Base-by-base conservation (phyloP, 2,888 invertebrate species). In the Malthinus seriepunctatus region DNA sequence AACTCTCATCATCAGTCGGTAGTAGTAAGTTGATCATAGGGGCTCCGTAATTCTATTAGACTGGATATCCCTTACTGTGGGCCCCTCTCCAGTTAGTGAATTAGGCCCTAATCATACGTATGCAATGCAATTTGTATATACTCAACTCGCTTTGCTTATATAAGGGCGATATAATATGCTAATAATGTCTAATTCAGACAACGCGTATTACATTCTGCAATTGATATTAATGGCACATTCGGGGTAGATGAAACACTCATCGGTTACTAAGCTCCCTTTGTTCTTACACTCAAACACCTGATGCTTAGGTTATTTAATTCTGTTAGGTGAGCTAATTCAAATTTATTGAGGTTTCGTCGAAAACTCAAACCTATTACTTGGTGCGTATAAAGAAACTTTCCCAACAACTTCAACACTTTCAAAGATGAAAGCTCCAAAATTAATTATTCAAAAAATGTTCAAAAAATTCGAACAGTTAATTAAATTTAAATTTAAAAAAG, bases 41-140 rank as follows among this genome's bases (percentile, higher is more conserved):
- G 76, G 74, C 70, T 67, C 68, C 56, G 69, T 76, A 76, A 76
- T 76, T 75, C 71, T 71, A 74, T 76, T 76, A 76, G 71, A 69
- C 67, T 72, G 72, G 72, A 72, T 74, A 75, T 75, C 76, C 76
- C 74, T 75, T 74, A 75, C 71, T 71, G 70, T 69, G 72, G 71
- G 69, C 67, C 70, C 72, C 71, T 70, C 67, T 64, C 68, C 69
- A 65, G 71, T 74, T 73, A 72, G 68, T 72, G 72, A 75, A 75
- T 76, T 75, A 76, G 71, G 67, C 69, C 73, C 72, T 74, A 75
- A 75, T 75, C 73, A 74, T 73, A 74, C 74, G 73, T 73, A 75
- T 73, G 75, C 73, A 75, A 75, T 73, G 71, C 70, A 74, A 76
- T 75, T 75, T 74, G 65, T 68, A 63, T 62, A 62, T 64, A 63